A percentile compares a stretch with the other conserved stretches of the same genome.
These are phyloP conservation scores for Catostylus mosaicus DNA, from an alignment of 30 jellyfish, hydroid and myxozoan species.

Conservation along the genomic window DNA sequence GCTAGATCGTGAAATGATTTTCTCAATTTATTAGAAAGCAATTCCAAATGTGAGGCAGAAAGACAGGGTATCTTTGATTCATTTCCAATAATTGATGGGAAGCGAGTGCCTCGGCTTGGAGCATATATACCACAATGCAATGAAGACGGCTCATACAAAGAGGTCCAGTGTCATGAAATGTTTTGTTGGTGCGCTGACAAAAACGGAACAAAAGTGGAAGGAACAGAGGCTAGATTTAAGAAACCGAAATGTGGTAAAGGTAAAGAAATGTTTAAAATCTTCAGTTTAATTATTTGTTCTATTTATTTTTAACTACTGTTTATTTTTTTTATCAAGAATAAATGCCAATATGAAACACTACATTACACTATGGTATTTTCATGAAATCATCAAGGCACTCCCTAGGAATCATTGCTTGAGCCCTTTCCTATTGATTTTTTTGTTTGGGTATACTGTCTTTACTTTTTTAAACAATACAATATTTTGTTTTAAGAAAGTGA, in stretches of 20 bases:
- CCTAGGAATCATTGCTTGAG: too few relatives aligned
- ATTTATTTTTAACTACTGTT: too few relatives aligned
- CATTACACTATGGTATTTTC: too few relatives aligned
- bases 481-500: too few relatives aligned
- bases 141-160: conserved; percentile 66
- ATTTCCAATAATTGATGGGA: conserved; percentile 36
- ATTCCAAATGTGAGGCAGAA: conserved; percentile 28
- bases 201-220: conserved; percentile 43
- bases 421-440: too few relatives aligned
- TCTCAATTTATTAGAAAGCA: not conserved
- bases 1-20: too few relatives aligned
- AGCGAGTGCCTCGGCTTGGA: conserved; percentile 34
- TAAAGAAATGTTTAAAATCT: conserved; percentile 10
- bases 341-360: too few relatives aligned
- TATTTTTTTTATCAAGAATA: too few relatives aligned
- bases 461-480: too few relatives aligned
- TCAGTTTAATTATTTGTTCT: too few relatives aligned
- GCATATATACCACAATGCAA: conserved; percentile 74
- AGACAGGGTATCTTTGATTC: conserved; percentile 10
- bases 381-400: too few relatives aligned
- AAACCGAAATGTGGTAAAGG: conserved; percentile 63
- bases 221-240: conserved; percentile 35
- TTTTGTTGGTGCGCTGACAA: conserved; percentile 79
- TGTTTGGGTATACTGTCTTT: too few relatives aligned
- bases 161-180: conserved; percentile 69